phyloP scores from a whole-genome alignment of 1,140 invertebrate species.

The Pachyrhynchus sulphureomaculatus region DNA sequence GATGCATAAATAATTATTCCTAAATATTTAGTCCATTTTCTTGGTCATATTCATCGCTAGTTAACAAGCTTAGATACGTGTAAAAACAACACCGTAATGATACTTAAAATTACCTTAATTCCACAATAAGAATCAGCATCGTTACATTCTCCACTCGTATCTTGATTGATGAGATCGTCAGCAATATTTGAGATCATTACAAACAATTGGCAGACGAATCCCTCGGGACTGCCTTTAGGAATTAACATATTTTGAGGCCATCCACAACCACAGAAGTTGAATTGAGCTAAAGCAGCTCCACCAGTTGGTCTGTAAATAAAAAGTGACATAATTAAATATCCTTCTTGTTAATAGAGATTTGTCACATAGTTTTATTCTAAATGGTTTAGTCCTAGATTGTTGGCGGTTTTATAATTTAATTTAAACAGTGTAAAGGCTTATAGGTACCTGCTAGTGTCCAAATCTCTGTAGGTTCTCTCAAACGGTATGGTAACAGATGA shows the following conservation, averaged over 20 bases:
- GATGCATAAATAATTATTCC: not conserved
- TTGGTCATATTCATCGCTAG: no score
- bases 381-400: no score
- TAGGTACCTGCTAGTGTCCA: slow-evolving; percentile 52
- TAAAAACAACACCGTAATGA: no score
- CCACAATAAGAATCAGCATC: slow-evolving; percentile 75
- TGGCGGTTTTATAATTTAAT: no score
- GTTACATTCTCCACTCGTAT: slow-evolving; percentile 55
- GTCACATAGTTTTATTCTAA: not conserved
- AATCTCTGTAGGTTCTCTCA: slow-evolving; percentile 67
- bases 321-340: not conserved
- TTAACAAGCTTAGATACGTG: no score
- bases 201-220: slow-evolving; percentile 71
- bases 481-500: slow-evolving; percentile 74
- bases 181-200: slow-evolving; percentile 78
- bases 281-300: slow-evolving; percentile 56
- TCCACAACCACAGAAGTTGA: slow-evolving; percentile 83
- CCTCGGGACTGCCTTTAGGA: slow-evolving; percentile 69
- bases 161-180: slow-evolving; percentile 57
- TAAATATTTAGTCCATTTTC: no score
- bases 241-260: slow-evolving; percentile 85
- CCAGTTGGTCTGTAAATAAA: slow-evolving; percentile 53
- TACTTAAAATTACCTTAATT: slow-evolving; percentile 58
- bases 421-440: not conserved
- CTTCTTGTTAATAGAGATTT: not conserved